These are phyloP conservation scores for Phocides pigmalion DNA, from an alignment of 1,140 invertebrate species.

Conservation along the genomic window DNA sequence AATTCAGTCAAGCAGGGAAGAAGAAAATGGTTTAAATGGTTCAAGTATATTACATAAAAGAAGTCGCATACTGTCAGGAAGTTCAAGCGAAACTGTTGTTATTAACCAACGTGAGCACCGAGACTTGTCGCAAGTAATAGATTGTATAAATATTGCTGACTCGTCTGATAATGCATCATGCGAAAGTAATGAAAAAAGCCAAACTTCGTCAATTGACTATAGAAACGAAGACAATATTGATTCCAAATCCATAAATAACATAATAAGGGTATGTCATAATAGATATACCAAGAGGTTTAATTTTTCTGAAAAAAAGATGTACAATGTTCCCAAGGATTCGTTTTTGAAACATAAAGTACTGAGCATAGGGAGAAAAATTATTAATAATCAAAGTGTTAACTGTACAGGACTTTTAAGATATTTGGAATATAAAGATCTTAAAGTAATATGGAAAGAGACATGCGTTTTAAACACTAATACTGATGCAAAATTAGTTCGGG, in stretches of 20 bases:
- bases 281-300: constrained; percentile 50
- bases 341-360: constrained; percentile 65
- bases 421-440: constrained; percentile 65
- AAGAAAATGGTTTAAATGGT: constrained; percentile 44
- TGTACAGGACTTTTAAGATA: constrained; percentile 64
- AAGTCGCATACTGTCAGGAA: constrained; percentile 51
- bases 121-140: constrained; percentile 32
- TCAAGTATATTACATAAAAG: constrained; percentile 44
- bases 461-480: constrained; percentile 9
- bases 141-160: constrained; percentile 61
- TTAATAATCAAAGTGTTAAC: constrained; percentile 56
- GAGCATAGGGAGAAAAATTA: constrained; percentile 67
- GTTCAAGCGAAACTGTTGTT: constrained; percentile 63
- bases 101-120: constrained; percentile 40
- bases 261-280: constrained; percentile 49
- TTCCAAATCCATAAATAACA: constrained; percentile 39
- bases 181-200: constrained; percentile 7
- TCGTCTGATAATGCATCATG: constrained; percentile 46
- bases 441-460: constrained; percentile 55
- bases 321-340: constrained; percentile 36
- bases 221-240: constrained; percentile 14
- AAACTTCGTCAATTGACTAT: constrained; percentile 14
- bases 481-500: constrained; percentile 45
- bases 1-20: not conserved
- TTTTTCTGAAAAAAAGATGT: constrained; percentile 19